Conservation (phyloP, 2,797 vertebrate species). For the Merluccius polli region DNA sequence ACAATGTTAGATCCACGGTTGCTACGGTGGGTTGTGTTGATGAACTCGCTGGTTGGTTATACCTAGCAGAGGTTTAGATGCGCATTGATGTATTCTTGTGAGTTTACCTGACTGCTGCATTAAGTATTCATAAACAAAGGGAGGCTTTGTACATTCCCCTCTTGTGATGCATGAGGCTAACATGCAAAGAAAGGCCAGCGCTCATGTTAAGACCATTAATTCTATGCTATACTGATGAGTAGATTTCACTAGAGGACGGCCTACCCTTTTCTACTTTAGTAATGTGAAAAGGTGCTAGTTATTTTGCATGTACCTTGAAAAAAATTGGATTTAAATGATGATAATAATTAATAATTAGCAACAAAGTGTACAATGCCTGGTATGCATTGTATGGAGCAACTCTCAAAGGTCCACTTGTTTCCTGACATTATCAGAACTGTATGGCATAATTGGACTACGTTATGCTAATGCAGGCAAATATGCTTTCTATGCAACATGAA, state of each 20-base stretch:
- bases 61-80: background rate
- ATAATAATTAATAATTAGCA: background rate
- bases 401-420: background rate
- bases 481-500: background rate
- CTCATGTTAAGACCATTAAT: slow-evolving; percentile 5
- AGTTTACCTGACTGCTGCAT: background rate
- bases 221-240: background rate
- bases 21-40: background rate
- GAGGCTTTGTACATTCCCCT: background rate
- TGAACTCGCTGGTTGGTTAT: background rate
- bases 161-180: slow-evolving; percentile 5
- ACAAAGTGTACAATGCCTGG: background rate
- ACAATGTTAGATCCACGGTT: background rate
- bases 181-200: slow-evolving; percentile 6
- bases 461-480: background rate
- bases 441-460: background rate
- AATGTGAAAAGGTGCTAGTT: background rate
- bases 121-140: background rate
- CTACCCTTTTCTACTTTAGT: background rate
- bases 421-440: background rate
- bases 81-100: slow-evolving; percentile 10
- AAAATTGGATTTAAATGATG: background rate
- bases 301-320: background rate
- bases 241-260: background rate
- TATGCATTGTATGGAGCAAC: background rate